Evolutionary conservation across 2,113 vertebrate species (phyloP).

Genomic region (Pandion haliaetus): DNA sequence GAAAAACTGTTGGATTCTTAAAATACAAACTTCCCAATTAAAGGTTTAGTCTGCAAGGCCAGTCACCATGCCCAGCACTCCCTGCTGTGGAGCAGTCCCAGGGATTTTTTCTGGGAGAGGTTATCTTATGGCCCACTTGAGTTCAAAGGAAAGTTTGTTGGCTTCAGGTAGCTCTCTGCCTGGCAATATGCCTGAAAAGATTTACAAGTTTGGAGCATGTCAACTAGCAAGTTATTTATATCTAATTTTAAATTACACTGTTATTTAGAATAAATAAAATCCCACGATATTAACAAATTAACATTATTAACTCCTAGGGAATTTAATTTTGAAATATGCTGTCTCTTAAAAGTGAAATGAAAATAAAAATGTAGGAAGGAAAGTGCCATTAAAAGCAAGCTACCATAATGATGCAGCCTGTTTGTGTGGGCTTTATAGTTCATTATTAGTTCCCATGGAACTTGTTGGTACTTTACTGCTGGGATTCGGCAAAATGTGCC

Average conservation of each 20-base stretch:
- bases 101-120: neutral
- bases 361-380: neutral
- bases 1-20: neutral
- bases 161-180: neutral
- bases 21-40: neutral
- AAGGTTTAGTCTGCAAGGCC: neutral
- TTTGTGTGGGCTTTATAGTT: neutral
- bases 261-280: neutral
- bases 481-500: neutral
- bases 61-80: neutral
- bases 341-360: neutral
- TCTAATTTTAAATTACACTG: neutral
- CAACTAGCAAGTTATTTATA: neutral
- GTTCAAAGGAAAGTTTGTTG: neutral
- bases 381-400: neutral
- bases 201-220: neutral
- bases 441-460: neutral
- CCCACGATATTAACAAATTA: neutral
- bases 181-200: neutral
- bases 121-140: neutral
- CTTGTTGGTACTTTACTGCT: neutral
- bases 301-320: neutral
- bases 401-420: neutral
- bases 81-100: neutral
- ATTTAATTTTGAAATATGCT: neutral